Conservation (phyloP, 2,113 vertebrate genomes). For the Phrynosoma blainvillii region DNA sequence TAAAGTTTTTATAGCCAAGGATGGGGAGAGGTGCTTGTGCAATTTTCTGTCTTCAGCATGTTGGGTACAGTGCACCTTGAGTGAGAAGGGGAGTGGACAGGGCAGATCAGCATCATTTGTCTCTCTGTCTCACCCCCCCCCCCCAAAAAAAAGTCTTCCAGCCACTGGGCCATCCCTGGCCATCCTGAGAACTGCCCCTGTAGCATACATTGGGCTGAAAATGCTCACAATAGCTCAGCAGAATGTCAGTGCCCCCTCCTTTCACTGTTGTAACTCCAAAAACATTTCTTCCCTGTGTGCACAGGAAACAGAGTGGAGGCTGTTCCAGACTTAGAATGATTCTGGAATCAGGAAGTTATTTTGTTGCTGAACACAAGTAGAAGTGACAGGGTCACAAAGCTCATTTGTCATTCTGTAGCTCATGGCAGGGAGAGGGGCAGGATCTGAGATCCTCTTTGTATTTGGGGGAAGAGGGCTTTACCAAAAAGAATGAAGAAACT, state of each 20-base stretch:
- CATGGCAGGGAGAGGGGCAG: neutral
- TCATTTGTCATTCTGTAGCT: neutral
- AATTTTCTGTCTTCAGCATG: too few relatives aligned
- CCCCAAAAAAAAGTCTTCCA: neutral
- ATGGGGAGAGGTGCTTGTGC: too few relatives aligned
- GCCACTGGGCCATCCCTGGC: too few relatives aligned
- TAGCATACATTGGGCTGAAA: neutral
- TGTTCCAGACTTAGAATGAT: neutral
- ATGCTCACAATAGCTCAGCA: neutral
- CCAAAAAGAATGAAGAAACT: neutral
- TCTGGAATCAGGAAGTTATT: constrained; percentile 30
- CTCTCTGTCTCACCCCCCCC: neutral
- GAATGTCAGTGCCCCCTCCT: neutral
- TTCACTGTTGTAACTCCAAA: neutral
- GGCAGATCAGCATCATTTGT: neutral
- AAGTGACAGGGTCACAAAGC: constrained; percentile 20
- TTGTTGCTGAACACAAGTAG: constrained; percentile 32
- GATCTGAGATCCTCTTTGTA: constrained; percentile 31
- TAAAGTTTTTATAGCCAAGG: too few relatives aligned
- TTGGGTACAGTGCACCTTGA: too few relatives aligned
- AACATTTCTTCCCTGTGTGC: neutral
- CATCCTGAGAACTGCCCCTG: neutral
- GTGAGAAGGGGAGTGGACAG: too few relatives aligned
- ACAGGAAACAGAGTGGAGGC: constrained; percentile 25
- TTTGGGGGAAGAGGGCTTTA: constrained; percentile 10